Base-by-base conservation (phyloP, 1,140 invertebrate genomes). In the Platyura marginata region DNA sequence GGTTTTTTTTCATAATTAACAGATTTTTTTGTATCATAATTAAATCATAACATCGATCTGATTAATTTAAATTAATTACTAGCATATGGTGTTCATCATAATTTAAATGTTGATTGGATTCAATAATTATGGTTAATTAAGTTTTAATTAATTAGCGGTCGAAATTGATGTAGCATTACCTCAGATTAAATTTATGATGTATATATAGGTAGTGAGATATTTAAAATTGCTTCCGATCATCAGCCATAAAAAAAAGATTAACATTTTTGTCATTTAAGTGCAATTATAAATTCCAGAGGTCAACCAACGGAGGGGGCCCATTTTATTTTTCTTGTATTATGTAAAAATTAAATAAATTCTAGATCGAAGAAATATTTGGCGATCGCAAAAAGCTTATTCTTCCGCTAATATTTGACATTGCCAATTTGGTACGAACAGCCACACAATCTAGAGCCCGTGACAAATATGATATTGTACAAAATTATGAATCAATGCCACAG, bases 371-470 rank as follows among this genome's bases (percentile, higher is more conserved):
- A 47, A 65, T 72, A 58, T 69, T 74, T 49, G 67, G 64, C 41
- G 66, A 69, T 45, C 65, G 68, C 39, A 61, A 70, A 29, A 69
- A 75, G 18, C 56, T 77, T 2, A 63, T 74, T 57, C 49, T 78
- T 32, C 75, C 75, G 19, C 74, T 77, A 44, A 65, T 72, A 40
- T 63, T 66, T 45, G 75, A 79, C 50, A 72, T 75, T 47, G 73
- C 73, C 1, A 74, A 74, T 49, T 63, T 76, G 32, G 67, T 77
- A 33, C 58, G 57, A 38, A 64, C 8, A 9, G 34, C 34, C 5
- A n/a, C 10, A 36, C 10, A 10, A n/a, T 36, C 34, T n/a, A n/a
- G 10, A 9, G 10, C 10, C 6, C 6, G 15, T 36, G 5, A 6
- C 6, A 10, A 36, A 13, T 6, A 13, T 18, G 5, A 36, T 10